Evolutionary conservation across 2,797 vertebrate genomes (phyloP), one percentile per base, ranked within the genome.

Genomic region (Poecilia gillii): DNA sequence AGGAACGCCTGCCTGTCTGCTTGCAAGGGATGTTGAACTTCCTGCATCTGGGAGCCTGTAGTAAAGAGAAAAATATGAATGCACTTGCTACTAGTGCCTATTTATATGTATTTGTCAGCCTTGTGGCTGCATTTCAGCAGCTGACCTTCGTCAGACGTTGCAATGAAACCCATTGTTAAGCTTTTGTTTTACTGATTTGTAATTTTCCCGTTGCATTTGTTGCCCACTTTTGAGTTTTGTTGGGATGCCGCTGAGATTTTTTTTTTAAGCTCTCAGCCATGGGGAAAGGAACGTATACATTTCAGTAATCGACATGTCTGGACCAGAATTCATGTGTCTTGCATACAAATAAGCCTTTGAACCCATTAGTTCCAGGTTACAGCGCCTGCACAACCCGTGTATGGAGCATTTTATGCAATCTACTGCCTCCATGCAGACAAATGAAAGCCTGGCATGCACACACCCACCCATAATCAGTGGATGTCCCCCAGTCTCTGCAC

Each of bases 11-110:
- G 91, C 79, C 89, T 89, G 81, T 46, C 47, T 62, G 90, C 51
- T 77, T 92, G 85, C 79, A 81, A 85, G 78, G 79, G 91, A 92
- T 94, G 90, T 94, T 83, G 75, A 90, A 95, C 94, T 95, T 95
- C 94, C 93, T 93, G 94, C 93, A 94, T 94, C 77, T 90, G 88
- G 66, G 75, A 16, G 62, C 73, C 84, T 89, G 76, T 85, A 81
- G 3, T 81, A 74, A 5, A 31, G 25, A 72, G 62, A 81, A 11
- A 71, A 72, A 81, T n/a, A 16, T 68, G 25, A 81, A 66, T 46
- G 9, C 41, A 45, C 55, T 53, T 72, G 43, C 16, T 23, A 0
- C 33, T 46, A n/a, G 46, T 80, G 13, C 4, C 6, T 13, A 3
- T n/a, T 78, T 4, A 11, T 23, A 25, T 46, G 71, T 68, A 74